These are phyloP conservation scores for Chamaetylas fuelleborni DNA, from an alignment of 2,113 vertebrate genomes.

Conservation along the genomic window DNA sequence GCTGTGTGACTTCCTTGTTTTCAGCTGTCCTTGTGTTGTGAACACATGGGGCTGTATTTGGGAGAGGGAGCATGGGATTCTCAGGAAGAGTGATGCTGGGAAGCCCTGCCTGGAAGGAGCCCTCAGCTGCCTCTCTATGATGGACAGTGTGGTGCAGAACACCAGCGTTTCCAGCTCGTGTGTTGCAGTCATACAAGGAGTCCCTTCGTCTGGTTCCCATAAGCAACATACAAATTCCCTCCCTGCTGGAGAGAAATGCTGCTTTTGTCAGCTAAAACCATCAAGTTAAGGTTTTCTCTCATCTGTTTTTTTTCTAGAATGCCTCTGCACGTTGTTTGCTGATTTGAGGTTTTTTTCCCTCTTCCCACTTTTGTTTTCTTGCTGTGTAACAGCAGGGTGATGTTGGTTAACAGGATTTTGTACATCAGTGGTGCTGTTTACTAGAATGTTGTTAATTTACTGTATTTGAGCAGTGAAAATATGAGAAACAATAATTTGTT, in stretches of 20 bases:
- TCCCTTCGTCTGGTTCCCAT: conserved; percentile 3
- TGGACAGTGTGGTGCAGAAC: not conserved
- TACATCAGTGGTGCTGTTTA: not conserved
- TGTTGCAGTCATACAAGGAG: not conserved
- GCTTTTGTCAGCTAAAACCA: conserved; percentile 2
- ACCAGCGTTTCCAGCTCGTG: rapidly evolving
- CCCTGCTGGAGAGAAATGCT: not conserved
- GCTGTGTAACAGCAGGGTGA: not conserved
- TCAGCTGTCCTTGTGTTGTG: rapidly evolving
- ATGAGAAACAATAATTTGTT: not conserved
- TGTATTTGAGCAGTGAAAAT: not conserved
- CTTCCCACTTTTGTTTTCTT: not conserved
- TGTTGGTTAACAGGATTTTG: not conserved
- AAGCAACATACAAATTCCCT: not conserved
- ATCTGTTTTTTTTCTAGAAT: not conserved
- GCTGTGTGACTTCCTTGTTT: rapidly evolving
- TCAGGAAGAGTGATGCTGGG: not conserved
- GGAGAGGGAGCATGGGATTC: not conserved
- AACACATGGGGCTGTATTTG: rapidly evolving
- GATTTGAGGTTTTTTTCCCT: not conserved
- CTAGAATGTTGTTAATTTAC: not conserved
- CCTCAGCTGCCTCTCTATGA: rapidly evolving
- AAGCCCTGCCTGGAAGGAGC: not conserved
- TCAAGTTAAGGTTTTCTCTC: not conserved
- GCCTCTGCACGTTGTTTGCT: not conserved